Conservation (phyloP, 2,113 vertebrate genomes). For the Ochotona curzoniae region DNA sequence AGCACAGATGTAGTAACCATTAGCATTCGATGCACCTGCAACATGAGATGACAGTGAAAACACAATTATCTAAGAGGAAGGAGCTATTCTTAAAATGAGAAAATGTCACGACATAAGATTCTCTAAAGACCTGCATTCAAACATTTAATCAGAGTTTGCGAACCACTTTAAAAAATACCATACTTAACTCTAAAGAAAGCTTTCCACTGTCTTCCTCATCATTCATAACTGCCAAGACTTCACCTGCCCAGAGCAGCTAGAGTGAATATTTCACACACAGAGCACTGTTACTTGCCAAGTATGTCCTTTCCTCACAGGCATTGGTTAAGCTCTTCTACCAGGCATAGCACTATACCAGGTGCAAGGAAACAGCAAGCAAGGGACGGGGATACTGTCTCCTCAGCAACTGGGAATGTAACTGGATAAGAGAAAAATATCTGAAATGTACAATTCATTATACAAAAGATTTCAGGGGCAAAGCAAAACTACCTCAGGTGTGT, state of each 20-base stretch:
- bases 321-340: background rate
- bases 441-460: background rate
- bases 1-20: slow-evolving; percentile 90
- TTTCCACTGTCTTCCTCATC: background rate
- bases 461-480: background rate
- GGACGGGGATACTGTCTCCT: background rate
- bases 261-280: background rate
- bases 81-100: rapidly evolving
- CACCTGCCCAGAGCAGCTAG: background rate
- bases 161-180: background rate
- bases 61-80: background rate
- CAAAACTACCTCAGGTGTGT: background rate
- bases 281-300: background rate
- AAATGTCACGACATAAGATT: rapidly evolving
- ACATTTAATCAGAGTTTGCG: background rate
- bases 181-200: background rate
- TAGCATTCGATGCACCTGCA: slow-evolving; percentile 89
- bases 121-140: background rate
- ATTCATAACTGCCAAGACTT: background rate
- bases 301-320: background rate
- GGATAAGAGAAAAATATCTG: background rate
- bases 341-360: background rate
- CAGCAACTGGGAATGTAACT: background rate
- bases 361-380: background rate
- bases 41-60: background rate